These are phyloP conservation scores for Semnornis frantzii DNA, from an alignment of 2,113 vertebrate genomes.

Conservation along the genomic window DNA sequence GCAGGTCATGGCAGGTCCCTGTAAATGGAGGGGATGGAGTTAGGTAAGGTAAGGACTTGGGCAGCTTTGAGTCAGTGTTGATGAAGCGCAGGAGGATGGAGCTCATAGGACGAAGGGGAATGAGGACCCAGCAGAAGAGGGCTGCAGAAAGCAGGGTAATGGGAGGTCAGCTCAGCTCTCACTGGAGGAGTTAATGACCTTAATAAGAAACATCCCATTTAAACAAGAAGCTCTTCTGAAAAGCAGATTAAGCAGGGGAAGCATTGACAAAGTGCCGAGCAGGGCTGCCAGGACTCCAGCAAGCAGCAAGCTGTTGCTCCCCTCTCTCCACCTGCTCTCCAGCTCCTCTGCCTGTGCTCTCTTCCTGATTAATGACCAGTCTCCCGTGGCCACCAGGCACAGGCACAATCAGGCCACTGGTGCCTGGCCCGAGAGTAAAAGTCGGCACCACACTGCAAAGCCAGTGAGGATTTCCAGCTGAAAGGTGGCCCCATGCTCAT, in stretches of 20 bases:
- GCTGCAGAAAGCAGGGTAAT: slow-evolving; percentile 43
- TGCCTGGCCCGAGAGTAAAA: neutral
- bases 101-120: neutral
- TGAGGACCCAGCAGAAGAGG: neutral
- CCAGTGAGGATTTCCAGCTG: neutral
- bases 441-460: neutral
- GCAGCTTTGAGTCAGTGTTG: neutral
- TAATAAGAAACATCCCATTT: slow-evolving; percentile 71
- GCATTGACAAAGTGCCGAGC: neutral
- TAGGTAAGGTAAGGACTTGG: neutral
- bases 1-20: neutral
- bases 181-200: slow-evolving; percentile 68
- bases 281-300: slow-evolving; percentile 1
- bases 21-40: neutral
- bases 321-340: slow-evolving; percentile 17
- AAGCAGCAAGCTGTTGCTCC: slow-evolving; percentile 50
- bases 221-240: slow-evolving; percentile 57
- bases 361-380: neutral
- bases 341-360: neutral
- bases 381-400: neutral
- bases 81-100: neutral
- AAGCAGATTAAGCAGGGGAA: slow-evolving; percentile 46
- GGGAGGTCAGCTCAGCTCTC: slow-evolving; percentile 64
- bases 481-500: neutral
- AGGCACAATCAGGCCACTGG: neutral